Percentiles rank a stretch among this genome's conserved stretches.
phyloP scores from a whole-genome alignment of 1,140 invertebrate species.

The Drosophila malerkotliana region DNA sequence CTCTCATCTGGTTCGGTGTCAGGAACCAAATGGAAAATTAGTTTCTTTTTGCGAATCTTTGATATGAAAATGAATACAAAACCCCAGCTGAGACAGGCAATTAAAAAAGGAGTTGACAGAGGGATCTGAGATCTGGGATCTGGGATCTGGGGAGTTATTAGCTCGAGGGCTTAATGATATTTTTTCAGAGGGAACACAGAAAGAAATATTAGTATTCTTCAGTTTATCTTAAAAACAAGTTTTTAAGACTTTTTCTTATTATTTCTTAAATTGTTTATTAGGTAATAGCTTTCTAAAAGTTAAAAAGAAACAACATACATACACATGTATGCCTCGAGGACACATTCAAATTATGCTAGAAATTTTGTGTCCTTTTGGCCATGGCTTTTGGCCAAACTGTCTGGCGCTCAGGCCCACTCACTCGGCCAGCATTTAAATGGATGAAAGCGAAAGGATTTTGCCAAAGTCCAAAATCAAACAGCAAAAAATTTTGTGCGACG shows the following conservation, averaged over 20 bases:
- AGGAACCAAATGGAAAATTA: conserved; percentile 64
- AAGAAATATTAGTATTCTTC: background rate
- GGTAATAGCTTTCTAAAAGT: background rate
- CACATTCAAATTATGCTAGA: background rate
- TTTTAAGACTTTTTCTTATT: too few species aligned
- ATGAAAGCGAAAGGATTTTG: conserved; percentile 82
- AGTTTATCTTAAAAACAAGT: background rate
- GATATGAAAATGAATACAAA: conserved; percentile 63
- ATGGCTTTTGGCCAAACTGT: conserved; percentile 57
- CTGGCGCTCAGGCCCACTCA: conserved; percentile 43
- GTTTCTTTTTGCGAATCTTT: conserved; percentile 25
- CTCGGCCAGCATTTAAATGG: conserved; percentile 71
- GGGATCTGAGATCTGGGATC: background rate
- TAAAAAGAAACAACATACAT: background rate
- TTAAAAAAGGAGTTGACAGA: conserved; percentile 52
- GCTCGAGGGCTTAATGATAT: conserved; percentile 7
- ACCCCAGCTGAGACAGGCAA: conserved; percentile 57
- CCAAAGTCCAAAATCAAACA: conserved; percentile 81
- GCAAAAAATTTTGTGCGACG: conserved; percentile 62
- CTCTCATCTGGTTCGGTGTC: conserved; percentile 37
- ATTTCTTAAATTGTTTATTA: too few species aligned
- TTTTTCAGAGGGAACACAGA: background rate
- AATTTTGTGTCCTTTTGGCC: conserved; percentile 5
- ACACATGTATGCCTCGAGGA: background rate
- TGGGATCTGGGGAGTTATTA: conserved; percentile 12